Evolutionary conservation across 2,888 invertebrate species (phyloP), one percentile per base, ranked within the genome.

Genomic region (Andrena dorsata): DNA sequence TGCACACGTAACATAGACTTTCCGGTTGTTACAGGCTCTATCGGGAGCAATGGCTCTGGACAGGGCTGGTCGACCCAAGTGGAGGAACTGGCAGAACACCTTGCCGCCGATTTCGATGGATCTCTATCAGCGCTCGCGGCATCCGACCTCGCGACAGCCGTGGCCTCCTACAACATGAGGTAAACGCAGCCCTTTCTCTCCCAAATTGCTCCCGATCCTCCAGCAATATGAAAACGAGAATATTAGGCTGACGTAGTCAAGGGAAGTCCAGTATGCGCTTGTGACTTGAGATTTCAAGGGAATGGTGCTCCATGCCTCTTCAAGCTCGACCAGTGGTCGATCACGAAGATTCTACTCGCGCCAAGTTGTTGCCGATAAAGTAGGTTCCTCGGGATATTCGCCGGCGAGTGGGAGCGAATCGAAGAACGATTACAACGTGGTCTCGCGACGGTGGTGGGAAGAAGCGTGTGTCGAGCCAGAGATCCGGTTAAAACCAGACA

Each of bases 101-200:
- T 97, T 84, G 96, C 96, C 28, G 96, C 96, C 41, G 97, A 97
- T 92, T 96, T 97, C 89, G 97, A 97, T 93, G 96, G 96, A 60
- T 96, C 96, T n/a, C 94, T 97, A 26, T 96, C 96, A 3, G 96
- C 96, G 10, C 94, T 97, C 53, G 96, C 96, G 23, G 95, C 93
- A 20, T 92, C 96, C 30, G 97, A 97, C 91, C 94, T 97, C 68
- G 95, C 95, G 53, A 95, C 95, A 58, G 92, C 93, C 20, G 93
- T 93, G 76, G 95, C 95, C 82, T 95, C 96, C 16, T 97, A 96
- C 91, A 96, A 96, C 90, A 96, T 96, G 95, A 96, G 96, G 96
- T 96, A 87, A 77, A 76, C 6, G 5, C 13, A 13, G 53, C 68
- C 58, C 2, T 53, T 51, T 60, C 16, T 41, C 2, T 41, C 10